These are phyloP conservation scores for Myrmecophaga tridactyla DNA, from an alignment of 2,113 vertebrate genomes.

Conservation along the genomic window DNA sequence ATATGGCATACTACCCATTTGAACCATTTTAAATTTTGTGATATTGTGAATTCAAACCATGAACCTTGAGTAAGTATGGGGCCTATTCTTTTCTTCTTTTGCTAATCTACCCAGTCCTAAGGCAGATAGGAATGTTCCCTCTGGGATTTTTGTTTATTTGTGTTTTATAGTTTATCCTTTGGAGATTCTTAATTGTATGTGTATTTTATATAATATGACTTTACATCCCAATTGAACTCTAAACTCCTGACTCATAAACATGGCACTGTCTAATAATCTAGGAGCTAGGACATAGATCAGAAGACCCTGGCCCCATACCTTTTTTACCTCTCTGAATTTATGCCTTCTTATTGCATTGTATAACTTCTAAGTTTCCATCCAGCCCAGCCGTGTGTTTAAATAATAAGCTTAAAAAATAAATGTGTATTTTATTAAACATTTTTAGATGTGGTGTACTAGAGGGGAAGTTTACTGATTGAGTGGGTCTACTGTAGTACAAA, in stretches of 20 bases:
- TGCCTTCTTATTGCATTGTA: background rate
- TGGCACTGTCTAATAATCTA: background rate
- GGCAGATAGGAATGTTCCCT: background rate
- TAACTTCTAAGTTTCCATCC: background rate
- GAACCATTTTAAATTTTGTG: background rate
- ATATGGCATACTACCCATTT: background rate
- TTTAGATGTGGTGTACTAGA: background rate
- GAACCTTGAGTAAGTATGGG: background rate
- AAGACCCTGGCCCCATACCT: background rate
- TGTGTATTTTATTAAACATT: background rate
- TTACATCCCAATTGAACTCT: background rate
- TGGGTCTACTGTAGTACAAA: background rate
- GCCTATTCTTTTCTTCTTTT: background rate
- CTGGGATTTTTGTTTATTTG: background rate
- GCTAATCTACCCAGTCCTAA: background rate
- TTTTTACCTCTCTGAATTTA: background rate
- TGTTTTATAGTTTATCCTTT: constrained; percentile 8
- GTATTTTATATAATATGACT: background rate
- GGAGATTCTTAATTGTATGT: background rate
- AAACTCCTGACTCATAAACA: background rate
- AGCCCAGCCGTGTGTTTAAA: background rate
- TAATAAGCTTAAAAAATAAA: background rate
- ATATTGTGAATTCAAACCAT: background rate
- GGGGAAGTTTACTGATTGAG: background rate
- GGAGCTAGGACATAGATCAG: background rate